Percentiles rank a stretch among this genome's conserved stretches.
Evolutionary conservation across 2,113 vertebrate species (phyloP).

Genomic region (Nesogale talazaci): DNA sequence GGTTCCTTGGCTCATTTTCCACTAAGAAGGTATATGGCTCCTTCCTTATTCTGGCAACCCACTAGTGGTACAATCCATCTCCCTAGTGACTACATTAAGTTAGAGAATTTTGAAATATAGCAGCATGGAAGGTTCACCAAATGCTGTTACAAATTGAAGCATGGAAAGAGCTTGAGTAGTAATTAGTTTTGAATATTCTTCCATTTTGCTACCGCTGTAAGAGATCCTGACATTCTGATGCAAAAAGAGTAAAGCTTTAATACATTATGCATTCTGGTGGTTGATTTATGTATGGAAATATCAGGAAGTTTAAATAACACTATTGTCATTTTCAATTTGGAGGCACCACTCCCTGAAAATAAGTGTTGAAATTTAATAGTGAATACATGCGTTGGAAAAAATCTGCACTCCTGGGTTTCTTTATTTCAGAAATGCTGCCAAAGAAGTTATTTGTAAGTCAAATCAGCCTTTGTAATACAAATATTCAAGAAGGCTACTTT

Average conservation of each 20-base stretch:
- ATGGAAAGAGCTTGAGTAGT: neutral
- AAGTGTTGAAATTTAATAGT: slow-evolving; percentile 51
- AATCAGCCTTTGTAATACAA: slow-evolving; percentile 6
- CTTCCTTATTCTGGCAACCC: slow-evolving; percentile 14
- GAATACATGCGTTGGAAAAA: slow-evolving; percentile 53
- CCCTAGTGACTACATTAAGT: neutral
- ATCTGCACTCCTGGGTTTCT: slow-evolving; percentile 7
- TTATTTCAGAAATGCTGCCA: slow-evolving; percentile 29
- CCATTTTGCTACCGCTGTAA: neutral
- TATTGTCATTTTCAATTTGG: slow-evolving; percentile 38
- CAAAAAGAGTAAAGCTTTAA: slow-evolving; percentile 3
- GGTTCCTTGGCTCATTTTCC: neutral
- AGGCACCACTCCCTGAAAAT: slow-evolving; percentile 33
- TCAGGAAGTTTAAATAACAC: slow-evolving; percentile 34
- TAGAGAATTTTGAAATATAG: slow-evolving; percentile 30
- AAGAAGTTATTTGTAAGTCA: slow-evolving; percentile 40
- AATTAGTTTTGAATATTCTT: slow-evolving; percentile 34
- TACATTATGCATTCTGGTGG: neutral
- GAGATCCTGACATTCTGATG: slow-evolving; percentile 28
- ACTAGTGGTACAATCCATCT: neutral
- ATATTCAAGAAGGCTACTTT: slow-evolving; percentile 56
- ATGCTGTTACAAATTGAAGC: neutral
- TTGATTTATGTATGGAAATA: slow-evolving; percentile 19
- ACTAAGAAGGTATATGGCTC: neutral
- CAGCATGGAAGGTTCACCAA: slow-evolving; percentile 20